Percentiles rank a stretch among this genome's conserved stretches.
These are phyloP conservation scores for Meteorus cinctellus DNA, from an alignment of 2,888 invertebrate genomes.

Conservation along the genomic window DNA sequence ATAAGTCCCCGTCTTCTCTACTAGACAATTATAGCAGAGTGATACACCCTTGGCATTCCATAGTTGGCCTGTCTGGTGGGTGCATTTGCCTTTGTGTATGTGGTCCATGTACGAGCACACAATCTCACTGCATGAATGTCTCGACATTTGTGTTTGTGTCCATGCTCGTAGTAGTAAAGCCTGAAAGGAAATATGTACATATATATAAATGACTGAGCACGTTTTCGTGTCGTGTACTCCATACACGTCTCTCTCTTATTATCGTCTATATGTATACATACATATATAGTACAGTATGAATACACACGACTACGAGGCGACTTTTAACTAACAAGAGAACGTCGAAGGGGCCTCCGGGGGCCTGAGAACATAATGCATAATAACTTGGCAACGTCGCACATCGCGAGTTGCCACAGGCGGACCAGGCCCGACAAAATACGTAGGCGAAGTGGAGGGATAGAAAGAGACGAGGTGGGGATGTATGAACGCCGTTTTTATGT, in stretches of 20 bases:
- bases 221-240: conserved; percentile 23
- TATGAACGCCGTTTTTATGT: not conserved
- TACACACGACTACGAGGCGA: conserved; percentile 27
- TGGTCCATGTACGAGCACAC: conserved; percentile 22
- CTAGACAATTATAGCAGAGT: conserved; percentile 50
- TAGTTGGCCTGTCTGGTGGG: conserved; percentile 26
- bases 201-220: not conserved
- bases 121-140: not conserved
- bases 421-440: conserved; percentile 17
- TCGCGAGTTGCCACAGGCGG: conserved; percentile 15
- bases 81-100: conserved; percentile 10
- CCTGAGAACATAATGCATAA: conserved; percentile 21
- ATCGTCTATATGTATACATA: not conserved
- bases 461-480: not conserved
- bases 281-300: conserved; percentile 37
- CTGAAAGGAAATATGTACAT: conserved; percentile 42
- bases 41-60: conserved; percentile 47
- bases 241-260: conserved; percentile 23
- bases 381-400: conserved; percentile 47
- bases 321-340: conserved; percentile 13
- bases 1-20: conserved; percentile 11
- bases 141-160: not conserved
- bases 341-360: conserved; percentile 46
- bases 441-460: not conserved
- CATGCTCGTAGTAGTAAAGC: not conserved